Evolutionary conservation across 2,797 vertebrate species (phyloP).

Genomic region (Pelobates cultripes): DNA sequence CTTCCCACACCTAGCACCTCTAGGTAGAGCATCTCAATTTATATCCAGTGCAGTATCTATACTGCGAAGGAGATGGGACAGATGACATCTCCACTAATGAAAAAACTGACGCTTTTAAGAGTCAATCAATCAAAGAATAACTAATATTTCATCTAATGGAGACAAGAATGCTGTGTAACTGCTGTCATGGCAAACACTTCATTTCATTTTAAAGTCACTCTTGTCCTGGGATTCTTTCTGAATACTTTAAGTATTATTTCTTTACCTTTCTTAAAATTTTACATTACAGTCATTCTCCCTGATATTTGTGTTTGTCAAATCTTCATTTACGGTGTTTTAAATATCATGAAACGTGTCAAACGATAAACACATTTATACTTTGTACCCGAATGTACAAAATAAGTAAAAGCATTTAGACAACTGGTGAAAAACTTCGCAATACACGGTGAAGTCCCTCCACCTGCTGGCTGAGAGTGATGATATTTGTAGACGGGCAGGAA

Average conservation of each 20-base stretch:
- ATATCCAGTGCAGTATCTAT: neutral
- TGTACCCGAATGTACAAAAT: no score
- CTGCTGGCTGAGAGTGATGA: no score
- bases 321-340: no score
- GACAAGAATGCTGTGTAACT: neutral
- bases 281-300: neutral
- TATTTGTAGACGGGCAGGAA: no score
- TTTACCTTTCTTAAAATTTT: neutral
- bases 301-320: neutral
- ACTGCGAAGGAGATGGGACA: no score
- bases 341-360: no score
- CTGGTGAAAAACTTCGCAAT: no score
- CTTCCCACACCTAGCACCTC: neutral
- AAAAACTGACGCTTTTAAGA: neutral
- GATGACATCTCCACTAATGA: neutral
- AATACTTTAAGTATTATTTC: neutral
- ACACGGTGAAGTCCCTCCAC: no score
- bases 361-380: no score
- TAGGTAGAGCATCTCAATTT: neutral
- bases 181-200: neutral
- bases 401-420: no score
- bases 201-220: neutral
- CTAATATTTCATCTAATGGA: slow-evolving; percentile 3
- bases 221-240: neutral
- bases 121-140: slow-evolving; percentile 1